A percentile compares a stretch with the other conserved stretches of the same genome.
These are phyloP conservation scores for Aricia artaxerxes DNA, from an alignment of 2,888 invertebrate genomes.

Conservation along the genomic window DNA sequence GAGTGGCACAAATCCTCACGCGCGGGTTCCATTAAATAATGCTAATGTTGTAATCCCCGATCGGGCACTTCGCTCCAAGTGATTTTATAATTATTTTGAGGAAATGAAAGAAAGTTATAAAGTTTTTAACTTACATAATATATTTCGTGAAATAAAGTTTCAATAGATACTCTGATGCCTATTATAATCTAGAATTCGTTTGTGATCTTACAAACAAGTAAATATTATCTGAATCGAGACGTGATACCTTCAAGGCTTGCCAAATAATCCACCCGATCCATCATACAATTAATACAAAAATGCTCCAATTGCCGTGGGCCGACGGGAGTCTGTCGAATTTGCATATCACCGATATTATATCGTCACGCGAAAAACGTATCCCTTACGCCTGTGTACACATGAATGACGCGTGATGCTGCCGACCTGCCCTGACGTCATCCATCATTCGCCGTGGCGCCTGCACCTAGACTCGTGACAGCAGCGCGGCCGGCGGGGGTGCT, in stretches of 20 bases:
- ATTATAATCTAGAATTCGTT: background rate
- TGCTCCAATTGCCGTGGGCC: conserved; percentile 48
- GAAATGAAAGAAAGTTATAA: conserved; percentile 37
- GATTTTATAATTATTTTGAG: conserved; percentile 43
- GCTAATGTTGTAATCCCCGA: conserved; percentile 78
- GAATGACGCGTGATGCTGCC: conserved; percentile 80
- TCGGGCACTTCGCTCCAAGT: conserved; percentile 61
- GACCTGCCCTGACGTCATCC: conserved; percentile 80
- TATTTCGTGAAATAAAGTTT: background rate
- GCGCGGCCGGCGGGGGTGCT: conserved; percentile 54
- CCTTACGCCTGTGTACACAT: conserved; percentile 81
- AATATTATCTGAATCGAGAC: background rate
- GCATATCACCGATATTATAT: conserved; percentile 81
- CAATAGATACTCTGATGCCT: background rate
- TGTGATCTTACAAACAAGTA: background rate
- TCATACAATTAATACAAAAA: conserved; percentile 16
- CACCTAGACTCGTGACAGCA: conserved; percentile 77
- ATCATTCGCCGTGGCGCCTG: conserved; percentile 80
- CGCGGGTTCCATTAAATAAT: conserved; percentile 77
- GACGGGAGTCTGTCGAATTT: conserved; percentile 68
- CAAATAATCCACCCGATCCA: conserved; percentile 9
- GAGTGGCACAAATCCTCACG: conserved; percentile 74
- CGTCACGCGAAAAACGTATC: conserved; percentile 81
- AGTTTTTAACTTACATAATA: background rate
- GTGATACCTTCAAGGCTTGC: background rate